Base-by-base conservation (phyloP, 2,888 invertebrate species). In the Amphipoea oculea region DNA sequence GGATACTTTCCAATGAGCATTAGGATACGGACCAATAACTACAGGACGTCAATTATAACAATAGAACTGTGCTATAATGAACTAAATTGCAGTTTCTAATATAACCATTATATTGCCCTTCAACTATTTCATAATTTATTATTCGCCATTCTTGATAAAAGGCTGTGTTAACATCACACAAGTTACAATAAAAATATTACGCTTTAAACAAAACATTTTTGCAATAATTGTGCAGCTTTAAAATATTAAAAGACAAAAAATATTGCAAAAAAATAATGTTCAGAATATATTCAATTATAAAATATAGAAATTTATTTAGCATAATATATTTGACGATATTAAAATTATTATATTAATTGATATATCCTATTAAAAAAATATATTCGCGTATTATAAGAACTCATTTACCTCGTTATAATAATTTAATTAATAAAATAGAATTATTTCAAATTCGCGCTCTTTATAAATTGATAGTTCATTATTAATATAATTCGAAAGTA, bases 31-130 rank as follows among this genome's bases (percentile, higher is more conserved):
- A 96, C 95, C 95, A 96, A 95, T 89, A 85, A 92, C 93, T 94
- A 95, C 94, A 90, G 88, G 86, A 92, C 89, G 96, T 96, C 96
- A 96, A 96, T 96, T 96, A 96, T 90, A 88, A 87, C 87, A 91
- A 92, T 94, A 93, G 93, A 89, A 88, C 82, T 86, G 76, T 80
- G 54, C 77, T 69, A 63, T 72, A 67, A 29, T 62, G 66, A 70
- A 69, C 81, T 70, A 36, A 42, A 29, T 60, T 42, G 57, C 73
- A 67, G 36, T 75, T 78, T 63, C 66, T 29, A 48, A 65, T 70
- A 48, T n/a, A 62, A 68, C 29, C 2, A n/a, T 57, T 62, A 36
- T 63, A 36, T 23, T 45, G 14, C 79, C 7, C 11, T 69, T 72
- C 36, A 71, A 65, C 20, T 69, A 51, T 65, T 63, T 20, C 7